Conservation (phyloP, 2,888 invertebrate species). For the Penaeus monodon region DNA sequence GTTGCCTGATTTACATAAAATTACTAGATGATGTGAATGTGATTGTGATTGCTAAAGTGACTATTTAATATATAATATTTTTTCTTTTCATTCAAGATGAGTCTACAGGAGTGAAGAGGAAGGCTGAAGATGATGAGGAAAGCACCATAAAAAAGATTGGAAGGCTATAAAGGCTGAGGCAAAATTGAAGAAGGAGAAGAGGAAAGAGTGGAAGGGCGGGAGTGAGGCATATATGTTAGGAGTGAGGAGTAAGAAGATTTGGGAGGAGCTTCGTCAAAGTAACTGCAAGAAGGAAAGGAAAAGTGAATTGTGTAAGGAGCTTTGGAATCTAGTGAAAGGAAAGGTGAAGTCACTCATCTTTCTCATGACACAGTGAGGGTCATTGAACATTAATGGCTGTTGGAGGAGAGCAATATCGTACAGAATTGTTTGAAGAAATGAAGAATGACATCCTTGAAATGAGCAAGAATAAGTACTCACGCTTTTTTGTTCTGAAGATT, state of each 20-base stretch:
- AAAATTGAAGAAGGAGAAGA: slow-evolving; percentile 52
- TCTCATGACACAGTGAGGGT: slow-evolving; percentile 90
- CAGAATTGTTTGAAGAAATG: slow-evolving; percentile 80
- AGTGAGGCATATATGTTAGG: slow-evolving; percentile 48
- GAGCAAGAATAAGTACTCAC: slow-evolving; percentile 73
- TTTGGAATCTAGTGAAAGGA: slow-evolving; percentile 70
- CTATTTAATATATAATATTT: too few species aligned
- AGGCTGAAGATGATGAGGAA: neutral
- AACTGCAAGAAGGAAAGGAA: slow-evolving; percentile 64
- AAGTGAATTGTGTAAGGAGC: slow-evolving; percentile 66
- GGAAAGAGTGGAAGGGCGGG: slow-evolving; percentile 46
- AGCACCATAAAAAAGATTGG: slow-evolving; percentile 51
- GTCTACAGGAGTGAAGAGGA: neutral
- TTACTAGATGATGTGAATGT: too few species aligned
- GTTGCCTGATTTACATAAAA: too few species aligned
- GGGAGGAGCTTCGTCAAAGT: slow-evolving; percentile 65
- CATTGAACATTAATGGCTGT: slow-evolving; percentile 86
- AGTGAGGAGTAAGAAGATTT: slow-evolving; percentile 52
- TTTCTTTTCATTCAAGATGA: too few species aligned
- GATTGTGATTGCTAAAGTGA: too few species aligned
- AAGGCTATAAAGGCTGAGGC: slow-evolving; percentile 52
- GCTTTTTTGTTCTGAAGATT: slow-evolving; percentile 79
- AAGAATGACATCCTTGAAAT: slow-evolving; percentile 76
- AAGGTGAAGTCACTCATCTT: slow-evolving; percentile 77
- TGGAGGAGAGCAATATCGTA: slow-evolving; percentile 77